Base-by-base conservation (phyloP, 2,797 vertebrate species). In the Triplophysa yarkandensis region DNA sequence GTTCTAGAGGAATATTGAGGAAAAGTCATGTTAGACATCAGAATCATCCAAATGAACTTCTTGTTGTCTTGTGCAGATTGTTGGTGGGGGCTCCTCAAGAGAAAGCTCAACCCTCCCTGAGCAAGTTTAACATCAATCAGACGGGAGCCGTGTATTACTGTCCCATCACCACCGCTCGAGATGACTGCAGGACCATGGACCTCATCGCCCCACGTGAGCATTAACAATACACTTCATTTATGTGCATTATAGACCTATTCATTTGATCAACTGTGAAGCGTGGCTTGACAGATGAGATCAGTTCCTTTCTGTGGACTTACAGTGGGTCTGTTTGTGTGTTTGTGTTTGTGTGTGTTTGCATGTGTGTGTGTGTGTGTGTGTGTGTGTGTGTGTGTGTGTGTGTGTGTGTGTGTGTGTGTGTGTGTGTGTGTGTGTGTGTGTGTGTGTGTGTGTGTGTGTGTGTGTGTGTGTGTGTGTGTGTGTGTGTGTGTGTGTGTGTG, bases 121-220 rank as follows among this genome's bases (percentile, higher is more conserved):
- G 76, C 32, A 89, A 77, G 0, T 80, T 89, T 16, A 86, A 78
- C 30, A 89, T 93, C 77, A 95, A 94, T 0, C 92, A 94, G 70
- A 98, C 94, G 0, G 96, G 97, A 0, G 95, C 94, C 0, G 88
- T 98, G 69, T 99, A 96, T 80, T 90, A 92, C 77, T 99, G 97
- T 73, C 96, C 96, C 55, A 83, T 98, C 41, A 92, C 86, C 1
- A 70, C 69, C 0, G 68, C 79, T 17, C 72, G 79, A 1, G 2
- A 68, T 0, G 96, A 99, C 91, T 99, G 97, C 85, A 79, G 89
- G 84, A 90, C 93, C 66, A 92, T 98, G 81, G 77, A 93, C 85
- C 92, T 99, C 76, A 83, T 93, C 70, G 87, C 84, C 83, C 86
- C 82, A 85, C 94, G 96, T 98, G 90, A 64, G 91, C 34, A 54